Conservation (phyloP, 2,888 invertebrate species). For the Autographa gamma region DNA sequence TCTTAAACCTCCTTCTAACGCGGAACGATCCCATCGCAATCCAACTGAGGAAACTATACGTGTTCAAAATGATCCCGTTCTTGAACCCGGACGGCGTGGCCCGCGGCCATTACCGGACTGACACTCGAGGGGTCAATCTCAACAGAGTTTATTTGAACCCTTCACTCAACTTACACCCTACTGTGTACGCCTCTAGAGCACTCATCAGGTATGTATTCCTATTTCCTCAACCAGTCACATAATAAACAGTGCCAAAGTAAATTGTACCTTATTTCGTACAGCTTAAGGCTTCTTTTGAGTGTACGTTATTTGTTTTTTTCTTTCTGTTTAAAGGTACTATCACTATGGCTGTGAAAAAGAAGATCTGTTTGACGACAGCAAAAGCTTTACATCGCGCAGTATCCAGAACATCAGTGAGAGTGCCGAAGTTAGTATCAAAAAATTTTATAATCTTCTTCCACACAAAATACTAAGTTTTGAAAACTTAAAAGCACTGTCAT, state of each 20-base stretch:
- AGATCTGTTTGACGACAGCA: constrained; percentile 81
- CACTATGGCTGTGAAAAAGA: constrained; percentile 91
- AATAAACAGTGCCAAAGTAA: background rate
- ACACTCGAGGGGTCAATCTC: constrained; percentile 95
- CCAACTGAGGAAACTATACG: constrained; percentile 92
- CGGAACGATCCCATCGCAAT: constrained; percentile 93
- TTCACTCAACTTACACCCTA: constrained; percentile 92
- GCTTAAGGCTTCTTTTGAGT: background rate
- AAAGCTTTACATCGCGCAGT: constrained; percentile 78
- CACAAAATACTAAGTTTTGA: too few species aligned
- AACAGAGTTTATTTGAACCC: constrained; percentile 96
- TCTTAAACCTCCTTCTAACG: constrained; percentile 93
- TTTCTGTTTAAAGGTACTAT: constrained; percentile 88
- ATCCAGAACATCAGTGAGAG: constrained; percentile 81
- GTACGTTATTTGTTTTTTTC: background rate
- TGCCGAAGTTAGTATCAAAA: constrained; percentile 69
- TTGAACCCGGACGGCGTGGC: constrained; percentile 97
- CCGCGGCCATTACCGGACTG: constrained; percentile 95
- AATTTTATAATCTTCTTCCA: background rate
- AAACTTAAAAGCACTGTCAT: too few species aligned
- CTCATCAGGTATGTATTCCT: constrained; percentile 89
- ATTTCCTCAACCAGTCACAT: background rate
- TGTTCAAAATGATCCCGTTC: constrained; percentile 97
- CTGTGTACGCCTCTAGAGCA: constrained; percentile 95
- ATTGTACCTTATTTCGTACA: background rate